These are phyloP conservation scores for Halichondria panicea DNA, from an alignment of 37 sponge, comb jelly and placozoan genomes.

Conservation along the genomic window DNA sequence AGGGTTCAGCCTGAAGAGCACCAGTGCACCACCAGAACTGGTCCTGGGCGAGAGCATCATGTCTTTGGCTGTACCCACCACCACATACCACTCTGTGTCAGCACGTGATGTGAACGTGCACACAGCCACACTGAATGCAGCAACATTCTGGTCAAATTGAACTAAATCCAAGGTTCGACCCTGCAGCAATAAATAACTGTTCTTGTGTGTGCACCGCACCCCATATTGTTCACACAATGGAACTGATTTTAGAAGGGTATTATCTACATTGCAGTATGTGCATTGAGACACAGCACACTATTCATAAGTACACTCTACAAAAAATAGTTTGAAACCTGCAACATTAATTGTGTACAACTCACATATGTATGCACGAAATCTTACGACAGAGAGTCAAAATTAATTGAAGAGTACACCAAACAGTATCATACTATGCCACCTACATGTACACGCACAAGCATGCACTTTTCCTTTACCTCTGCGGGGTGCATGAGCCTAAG, in stretches of 20 bases:
- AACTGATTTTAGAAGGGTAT: too few species aligned
- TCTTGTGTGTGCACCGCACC: too few species aligned
- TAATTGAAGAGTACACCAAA: not conserved
- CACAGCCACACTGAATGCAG: conserved; percentile 90
- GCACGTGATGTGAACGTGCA: conserved; percentile 81
- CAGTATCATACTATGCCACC: not conserved
- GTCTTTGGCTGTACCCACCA: conserved; percentile 88
- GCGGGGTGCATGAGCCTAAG: conserved; percentile 88
- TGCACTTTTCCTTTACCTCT: conserved; percentile 62
- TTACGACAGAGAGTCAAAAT: not conserved
- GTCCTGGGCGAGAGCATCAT: conserved; percentile 71
- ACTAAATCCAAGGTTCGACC: conserved; percentile 86
- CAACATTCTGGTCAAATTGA: conserved; percentile 94
- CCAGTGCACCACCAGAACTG: conserved; percentile 78
- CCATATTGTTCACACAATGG: too few species aligned
- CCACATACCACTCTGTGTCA: conserved; percentile 82
- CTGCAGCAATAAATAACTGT: too few species aligned
- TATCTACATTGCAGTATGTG: not conserved
- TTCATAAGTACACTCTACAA: not conserved
- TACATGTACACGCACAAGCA: not conserved
- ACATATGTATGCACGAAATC: not conserved
- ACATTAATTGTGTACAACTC: not conserved
- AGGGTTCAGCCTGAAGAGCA: conserved; percentile 70
- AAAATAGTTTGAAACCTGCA: not conserved
- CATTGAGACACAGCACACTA: not conserved